These are phyloP conservation scores for Tapirus terrestris DNA, from an alignment of 2,113 vertebrate genomes.

Conservation along the genomic window DNA sequence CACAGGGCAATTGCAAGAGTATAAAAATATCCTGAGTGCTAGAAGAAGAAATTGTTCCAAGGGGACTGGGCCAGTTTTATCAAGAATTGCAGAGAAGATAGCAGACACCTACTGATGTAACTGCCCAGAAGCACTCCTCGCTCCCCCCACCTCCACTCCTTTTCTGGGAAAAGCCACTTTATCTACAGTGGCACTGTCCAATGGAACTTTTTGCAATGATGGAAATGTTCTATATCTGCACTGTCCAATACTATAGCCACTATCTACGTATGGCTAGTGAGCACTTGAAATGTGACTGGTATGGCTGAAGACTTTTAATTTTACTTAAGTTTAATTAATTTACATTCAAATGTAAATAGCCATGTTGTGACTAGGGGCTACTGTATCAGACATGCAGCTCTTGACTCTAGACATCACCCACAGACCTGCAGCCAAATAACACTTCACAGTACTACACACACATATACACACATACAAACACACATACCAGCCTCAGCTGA, in stretches of 20 bases:
- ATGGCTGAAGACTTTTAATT: neutral
- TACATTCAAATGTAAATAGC: neutral
- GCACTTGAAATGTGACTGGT: neutral
- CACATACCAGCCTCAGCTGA: neutral
- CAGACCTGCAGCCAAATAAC: neutral
- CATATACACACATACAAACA: neutral
- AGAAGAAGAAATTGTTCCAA: neutral
- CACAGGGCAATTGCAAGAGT: neutral
- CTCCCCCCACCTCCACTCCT: neutral
- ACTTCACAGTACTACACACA: neutral
- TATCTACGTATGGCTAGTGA: neutral
- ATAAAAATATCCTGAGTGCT: neutral
- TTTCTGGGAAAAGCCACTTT: neutral
- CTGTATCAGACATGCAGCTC: neutral
- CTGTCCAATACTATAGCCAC: neutral
- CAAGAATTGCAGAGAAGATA: neutral
- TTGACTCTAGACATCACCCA: neutral
- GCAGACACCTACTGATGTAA: neutral
- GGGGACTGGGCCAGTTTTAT: neutral
- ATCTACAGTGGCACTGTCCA: neutral
- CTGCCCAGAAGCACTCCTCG: neutral
- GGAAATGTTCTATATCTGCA: neutral
- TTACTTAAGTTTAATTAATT: neutral
- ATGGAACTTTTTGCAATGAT: neutral
- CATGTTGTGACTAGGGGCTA: neutral